A percentile compares a stretch with the other conserved stretches of the same genome.
These are phyloP conservation scores for Pammene aurita DNA, from an alignment of 2,888 invertebrate species.

Conservation along the genomic window DNA sequence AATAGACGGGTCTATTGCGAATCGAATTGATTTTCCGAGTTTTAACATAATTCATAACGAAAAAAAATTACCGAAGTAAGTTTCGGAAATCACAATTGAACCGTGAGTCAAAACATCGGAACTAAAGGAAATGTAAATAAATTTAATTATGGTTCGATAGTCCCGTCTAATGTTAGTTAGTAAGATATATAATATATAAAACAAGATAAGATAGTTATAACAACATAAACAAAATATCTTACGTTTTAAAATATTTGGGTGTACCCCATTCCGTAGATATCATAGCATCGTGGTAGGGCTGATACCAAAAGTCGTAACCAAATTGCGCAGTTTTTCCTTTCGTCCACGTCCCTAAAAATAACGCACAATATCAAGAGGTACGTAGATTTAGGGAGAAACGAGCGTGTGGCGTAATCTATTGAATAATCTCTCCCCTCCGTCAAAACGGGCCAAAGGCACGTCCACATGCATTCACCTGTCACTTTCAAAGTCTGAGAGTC, in stretches of 20 bases:
- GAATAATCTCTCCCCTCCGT: constrained; percentile 45
- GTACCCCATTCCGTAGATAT: constrained; percentile 96
- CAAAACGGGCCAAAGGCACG: constrained; percentile 47
- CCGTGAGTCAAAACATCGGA: too few species aligned
- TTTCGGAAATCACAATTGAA: too few species aligned
- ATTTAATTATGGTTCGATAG: too few species aligned
- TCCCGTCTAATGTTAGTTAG: too few species aligned
- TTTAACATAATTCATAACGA: too few species aligned
- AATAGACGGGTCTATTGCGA: too few species aligned
- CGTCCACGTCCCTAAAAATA: constrained; percentile 87
- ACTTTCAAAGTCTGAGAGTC: constrained; percentile 91
- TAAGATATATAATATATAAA: too few species aligned
- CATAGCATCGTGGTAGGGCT: constrained; percentile 96
- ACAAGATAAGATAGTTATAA: too few species aligned
- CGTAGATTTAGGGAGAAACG: constrained; percentile 28
- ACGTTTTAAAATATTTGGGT: constrained; percentile 90
- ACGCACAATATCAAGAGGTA: constrained; percentile 29
- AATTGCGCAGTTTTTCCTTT: constrained; percentile 87
- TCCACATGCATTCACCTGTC: constrained; percentile 80
- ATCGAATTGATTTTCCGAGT: too few species aligned
- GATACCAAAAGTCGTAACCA: constrained; percentile 99
- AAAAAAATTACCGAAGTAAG: too few species aligned
- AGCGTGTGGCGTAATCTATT: constrained; percentile 41
- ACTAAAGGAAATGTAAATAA: too few species aligned
- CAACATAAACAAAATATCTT: constrained; percentile 52